Conservation (phyloP, 2,113 vertebrate genomes). For the Taxidea taxus region DNA sequence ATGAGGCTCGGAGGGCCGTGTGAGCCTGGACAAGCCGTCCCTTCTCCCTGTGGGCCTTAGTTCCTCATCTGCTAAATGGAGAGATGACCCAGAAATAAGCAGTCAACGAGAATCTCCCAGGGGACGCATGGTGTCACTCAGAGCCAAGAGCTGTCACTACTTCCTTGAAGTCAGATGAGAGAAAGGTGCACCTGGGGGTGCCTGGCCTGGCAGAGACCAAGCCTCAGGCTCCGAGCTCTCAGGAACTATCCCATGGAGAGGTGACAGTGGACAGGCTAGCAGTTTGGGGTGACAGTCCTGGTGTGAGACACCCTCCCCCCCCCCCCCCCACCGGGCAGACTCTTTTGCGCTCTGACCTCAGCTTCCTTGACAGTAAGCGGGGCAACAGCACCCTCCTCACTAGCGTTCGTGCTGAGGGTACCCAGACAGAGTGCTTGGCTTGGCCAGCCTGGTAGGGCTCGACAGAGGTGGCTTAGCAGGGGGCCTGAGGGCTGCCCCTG, state of each 20-base stretch:
- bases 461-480: background rate
- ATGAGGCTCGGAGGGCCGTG: fast-evolving
- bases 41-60: background rate
- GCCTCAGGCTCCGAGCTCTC: fast-evolving
- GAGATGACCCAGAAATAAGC: background rate
- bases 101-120: background rate
- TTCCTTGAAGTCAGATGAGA: background rate
- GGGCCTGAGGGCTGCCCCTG: background rate
- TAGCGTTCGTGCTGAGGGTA: background rate
- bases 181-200: background rate
- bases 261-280: background rate
- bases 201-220: background rate
- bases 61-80: background rate
- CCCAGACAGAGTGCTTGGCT: background rate
- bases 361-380: background rate
- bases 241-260: fast-evolving
- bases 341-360: background rate
- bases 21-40: background rate
- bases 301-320: background rate
- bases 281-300: background rate
- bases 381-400: fast-evolving
- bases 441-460: background rate
- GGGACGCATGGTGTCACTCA: fast-evolving
- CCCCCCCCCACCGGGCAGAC: background rate
- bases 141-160: background rate